phyloP scores from a whole-genome alignment of 2,797 vertebrate species.

The Scomberomorus guttatus region DNA sequence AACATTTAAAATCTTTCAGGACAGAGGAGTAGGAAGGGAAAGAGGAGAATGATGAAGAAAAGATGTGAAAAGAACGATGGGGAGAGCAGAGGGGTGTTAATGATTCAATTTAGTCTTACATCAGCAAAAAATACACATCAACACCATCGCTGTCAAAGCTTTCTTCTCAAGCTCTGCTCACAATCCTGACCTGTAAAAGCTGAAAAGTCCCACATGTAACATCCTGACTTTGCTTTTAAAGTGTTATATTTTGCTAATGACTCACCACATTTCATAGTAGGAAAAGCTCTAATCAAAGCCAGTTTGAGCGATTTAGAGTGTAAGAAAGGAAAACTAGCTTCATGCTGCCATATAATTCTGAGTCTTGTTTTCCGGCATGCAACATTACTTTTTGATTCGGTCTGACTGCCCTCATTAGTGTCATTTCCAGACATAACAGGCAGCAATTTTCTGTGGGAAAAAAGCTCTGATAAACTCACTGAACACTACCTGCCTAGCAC shows the following conservation, averaged over 20 bases:
- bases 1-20: constrained; percentile 77
- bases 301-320: not conserved
- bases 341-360: not conserved
- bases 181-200: not conserved
- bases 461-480: no score
- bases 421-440: no score
- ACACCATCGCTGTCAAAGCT: not conserved
- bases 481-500: no score
- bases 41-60: constrained; percentile 35
- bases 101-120: constrained; percentile 21
- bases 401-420: no score
- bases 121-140: constrained; percentile 28
- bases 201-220: not conserved
- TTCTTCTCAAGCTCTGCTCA: constrained; percentile 7
- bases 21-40: constrained; percentile 32
- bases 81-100: constrained; percentile 16
- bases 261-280: not conserved
- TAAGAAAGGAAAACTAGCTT: not conserved
- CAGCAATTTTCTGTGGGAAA: no score
- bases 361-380: not conserved
- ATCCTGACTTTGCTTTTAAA: constrained; percentile 8
- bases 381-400: no score
- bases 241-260: constrained; percentile 10
- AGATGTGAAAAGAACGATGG: constrained; percentile 26
- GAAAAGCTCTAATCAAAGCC: not conserved